These are phyloP conservation scores for Deroplatys truncata DNA, from an alignment of 2,888 invertebrate species.

Conservation along the genomic window DNA sequence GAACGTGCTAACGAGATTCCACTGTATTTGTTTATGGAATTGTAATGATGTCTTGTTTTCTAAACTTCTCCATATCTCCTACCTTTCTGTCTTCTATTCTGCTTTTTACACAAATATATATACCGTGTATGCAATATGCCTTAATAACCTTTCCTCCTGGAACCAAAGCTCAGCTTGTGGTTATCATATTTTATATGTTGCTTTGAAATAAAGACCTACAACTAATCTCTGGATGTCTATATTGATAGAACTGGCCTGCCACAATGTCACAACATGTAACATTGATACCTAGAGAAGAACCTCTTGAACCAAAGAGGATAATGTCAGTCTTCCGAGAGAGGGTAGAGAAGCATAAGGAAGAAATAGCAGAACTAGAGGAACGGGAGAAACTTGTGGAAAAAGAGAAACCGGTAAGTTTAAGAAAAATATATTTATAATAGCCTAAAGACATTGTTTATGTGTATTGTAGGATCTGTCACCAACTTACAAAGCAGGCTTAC, in stretches of 20 bases:
- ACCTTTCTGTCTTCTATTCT: too few relatives aligned
- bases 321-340: conserved; percentile 91
- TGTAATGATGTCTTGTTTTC: too few relatives aligned
- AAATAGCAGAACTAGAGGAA: conserved; percentile 77
- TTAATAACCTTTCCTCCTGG: too few relatives aligned
- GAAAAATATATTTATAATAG: background rate
- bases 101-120: too few relatives aligned
- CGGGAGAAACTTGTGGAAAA: conserved; percentile 80
- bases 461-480: too few relatives aligned
- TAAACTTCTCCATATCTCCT: too few relatives aligned
- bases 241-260: conserved; percentile 41
- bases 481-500: too few relatives aligned
- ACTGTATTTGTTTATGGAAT: too few relatives aligned
- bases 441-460: background rate
- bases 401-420: conserved; percentile 68
- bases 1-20: too few relatives aligned
- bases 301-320: conserved; percentile 78
- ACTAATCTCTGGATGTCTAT: background rate
- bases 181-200: too few relatives aligned
- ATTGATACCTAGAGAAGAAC: conserved; percentile 64
- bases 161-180: too few relatives aligned
- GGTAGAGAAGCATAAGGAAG: conserved; percentile 85
- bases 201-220: background rate
- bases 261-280: conserved; percentile 65
- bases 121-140: too few relatives aligned